Evolutionary conservation across 2,113 vertebrate species (phyloP).

Genomic region (Octodon degus): DNA sequence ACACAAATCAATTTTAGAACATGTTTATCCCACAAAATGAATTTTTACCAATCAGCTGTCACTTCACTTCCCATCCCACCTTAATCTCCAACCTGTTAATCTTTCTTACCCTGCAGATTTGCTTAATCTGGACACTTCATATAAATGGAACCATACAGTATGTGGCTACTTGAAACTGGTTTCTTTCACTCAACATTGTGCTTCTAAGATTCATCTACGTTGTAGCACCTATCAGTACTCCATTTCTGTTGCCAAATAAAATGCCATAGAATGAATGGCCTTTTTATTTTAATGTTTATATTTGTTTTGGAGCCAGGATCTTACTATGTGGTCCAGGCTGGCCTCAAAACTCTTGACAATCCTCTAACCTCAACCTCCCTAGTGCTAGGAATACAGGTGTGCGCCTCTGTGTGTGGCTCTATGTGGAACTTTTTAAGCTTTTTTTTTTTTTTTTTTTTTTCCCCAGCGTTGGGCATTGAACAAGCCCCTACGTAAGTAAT

Average conservation of each 20-base stretch:
- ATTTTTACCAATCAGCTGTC: background rate
- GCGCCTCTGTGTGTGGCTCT: background rate
- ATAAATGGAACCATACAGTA: background rate
- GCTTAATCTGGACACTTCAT: background rate
- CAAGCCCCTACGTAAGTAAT: background rate
- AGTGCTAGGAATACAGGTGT: background rate
- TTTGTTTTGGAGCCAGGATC: background rate
- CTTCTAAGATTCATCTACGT: background rate
- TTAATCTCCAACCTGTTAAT: background rate
- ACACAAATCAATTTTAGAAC: constrained; percentile 21
- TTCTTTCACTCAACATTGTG: background rate
- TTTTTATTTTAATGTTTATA: background rate
- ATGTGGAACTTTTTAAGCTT: background rate
- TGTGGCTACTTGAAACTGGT: background rate
- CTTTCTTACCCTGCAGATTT: background rate
- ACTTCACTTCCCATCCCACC: background rate
- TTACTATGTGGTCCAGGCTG: background rate
- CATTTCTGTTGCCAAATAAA: constrained; percentile 5
- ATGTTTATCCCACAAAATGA: background rate
- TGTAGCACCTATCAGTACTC: background rate
- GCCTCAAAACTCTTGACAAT: background rate
- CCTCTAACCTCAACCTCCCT: background rate
- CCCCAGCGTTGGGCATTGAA: background rate
- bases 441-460: background rate
- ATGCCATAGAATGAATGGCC: background rate